These are phyloP conservation scores for Megamerina dolium DNA, from an alignment of 2,888 invertebrate species.

Conservation along the genomic window DNA sequence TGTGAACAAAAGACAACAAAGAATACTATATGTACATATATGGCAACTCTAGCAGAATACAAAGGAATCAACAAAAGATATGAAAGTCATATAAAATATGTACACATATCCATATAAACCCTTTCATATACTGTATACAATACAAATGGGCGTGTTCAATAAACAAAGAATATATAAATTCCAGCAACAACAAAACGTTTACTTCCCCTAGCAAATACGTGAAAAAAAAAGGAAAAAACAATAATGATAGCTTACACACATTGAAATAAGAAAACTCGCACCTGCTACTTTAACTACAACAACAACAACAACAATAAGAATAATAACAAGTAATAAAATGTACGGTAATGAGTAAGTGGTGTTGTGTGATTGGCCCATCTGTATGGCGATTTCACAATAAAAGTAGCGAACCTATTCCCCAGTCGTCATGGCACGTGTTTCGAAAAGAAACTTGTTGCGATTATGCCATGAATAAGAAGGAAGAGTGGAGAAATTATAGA, in stretches of 20 bases:
- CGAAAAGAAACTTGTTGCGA: constrained; percentile 9
- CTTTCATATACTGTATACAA: constrained; percentile 16
- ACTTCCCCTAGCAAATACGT: too few species aligned
- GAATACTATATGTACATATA: too few species aligned
- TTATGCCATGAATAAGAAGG: too few species aligned
- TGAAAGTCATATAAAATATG: too few species aligned
- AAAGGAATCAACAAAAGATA: too few species aligned
- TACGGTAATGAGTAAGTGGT: too few species aligned
- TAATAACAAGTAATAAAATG: neutral
- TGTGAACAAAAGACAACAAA: too few species aligned
- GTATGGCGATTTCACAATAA: neutral
- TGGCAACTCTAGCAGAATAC: too few species aligned
- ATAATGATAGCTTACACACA: constrained; percentile 28
- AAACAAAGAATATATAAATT: neutral
- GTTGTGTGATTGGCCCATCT: neutral
- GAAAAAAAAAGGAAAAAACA: neutral
- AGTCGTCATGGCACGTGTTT: constrained; percentile 4
- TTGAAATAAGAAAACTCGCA: constrained; percentile 30
- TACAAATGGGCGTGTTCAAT: constrained; percentile 33
- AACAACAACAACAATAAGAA: constrained; percentile 13
- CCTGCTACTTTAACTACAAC: constrained; percentile 19
- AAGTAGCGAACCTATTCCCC: neutral
- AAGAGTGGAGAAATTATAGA: neutral
- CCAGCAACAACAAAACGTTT: constrained; percentile 12
- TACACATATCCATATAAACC: too few species aligned